These are phyloP conservation scores for Periphyllus acericola DNA, from an alignment of 2,888 invertebrate species.

Conservation along the genomic window DNA sequence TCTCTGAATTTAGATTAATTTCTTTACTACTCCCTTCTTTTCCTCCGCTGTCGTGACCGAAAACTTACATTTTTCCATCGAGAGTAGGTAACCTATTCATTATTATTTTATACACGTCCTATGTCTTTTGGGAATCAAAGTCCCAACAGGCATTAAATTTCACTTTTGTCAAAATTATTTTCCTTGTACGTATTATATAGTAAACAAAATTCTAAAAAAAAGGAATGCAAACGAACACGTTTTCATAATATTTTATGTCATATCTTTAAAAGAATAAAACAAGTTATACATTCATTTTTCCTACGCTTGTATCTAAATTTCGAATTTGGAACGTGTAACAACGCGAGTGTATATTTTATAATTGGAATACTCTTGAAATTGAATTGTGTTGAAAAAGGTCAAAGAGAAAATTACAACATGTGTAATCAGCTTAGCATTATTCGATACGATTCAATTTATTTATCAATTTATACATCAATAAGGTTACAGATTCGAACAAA, in stretches of 20 bases:
- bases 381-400: constrained; percentile 22
- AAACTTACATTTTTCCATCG: constrained; percentile 12
- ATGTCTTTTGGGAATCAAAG: constrained; percentile 1
- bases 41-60: background rate
- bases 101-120: constrained; percentile 32
- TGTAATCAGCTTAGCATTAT: constrained; percentile 46
- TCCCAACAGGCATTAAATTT: constrained; percentile 45
- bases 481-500: constrained; percentile 25
- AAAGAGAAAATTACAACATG: constrained; percentile 37
- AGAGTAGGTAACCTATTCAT: constrained; percentile 30
- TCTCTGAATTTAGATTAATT: constrained; percentile 48
- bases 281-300: background rate
- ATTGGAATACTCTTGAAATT: constrained; percentile 17
- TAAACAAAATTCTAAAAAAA: background rate
- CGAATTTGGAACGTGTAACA: constrained; percentile 7
- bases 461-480: constrained; percentile 46
- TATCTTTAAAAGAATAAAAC: background rate
- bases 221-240: background rate
- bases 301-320: background rate
- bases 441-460: constrained; percentile 50
- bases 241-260: background rate
- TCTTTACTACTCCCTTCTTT: background rate
- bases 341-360: background rate
- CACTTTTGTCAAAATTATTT: constrained; percentile 37
- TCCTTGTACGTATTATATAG: background rate